Base-by-base conservation (phyloP, 2,797 vertebrate species). In the Lophotriccus pileatus region DNA sequence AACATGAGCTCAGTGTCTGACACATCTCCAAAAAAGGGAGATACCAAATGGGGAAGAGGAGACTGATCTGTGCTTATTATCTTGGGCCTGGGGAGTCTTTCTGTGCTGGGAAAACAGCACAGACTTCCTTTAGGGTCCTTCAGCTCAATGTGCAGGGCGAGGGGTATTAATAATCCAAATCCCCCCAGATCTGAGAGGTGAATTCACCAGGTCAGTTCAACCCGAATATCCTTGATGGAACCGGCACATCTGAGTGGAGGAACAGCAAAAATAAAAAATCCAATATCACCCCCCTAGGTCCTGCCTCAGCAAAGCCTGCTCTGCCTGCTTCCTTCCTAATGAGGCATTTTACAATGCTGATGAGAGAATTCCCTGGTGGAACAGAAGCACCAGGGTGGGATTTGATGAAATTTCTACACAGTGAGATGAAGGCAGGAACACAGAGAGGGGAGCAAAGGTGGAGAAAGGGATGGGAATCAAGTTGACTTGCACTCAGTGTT, bases 341-440 rank as follows among this genome's bases (percentile, higher is more conserved):
- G 94, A 94, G 80, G 74, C 76, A 3, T 88, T 95, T 89, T 86
- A 63, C 90, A 93, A 18, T 25, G 30, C 84, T 88, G 92, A 95
- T 83, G 89, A 93, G 87, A 87, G 84, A 92, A 91, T 43, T 50
- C 83, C 70, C 84, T 3, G 10, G 68, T 34, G 86, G 78, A 67
- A 87, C 5, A 30, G 63, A 63, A 91, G 53, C 74, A 9, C 37
- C 22, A 27, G 55, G 74, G 81, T 44, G 58, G 55, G 60, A 41
- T 22, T 32, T 0, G 1, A 34, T 75, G 39, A 9, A 17, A 66
- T 50, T 55, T 14, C 7, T 11, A 5, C 15, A 23, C 36, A 37
- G 44, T 13, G 30, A 59, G 50, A 46, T 14, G 62, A 86, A 84
- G 74, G 53, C 59, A 84, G 46, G 47, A 44, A 22, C 25, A 23